Evolutionary conservation across 2,113 vertebrate species (phyloP).

Genomic region (Mirounga angustirostris): DNA sequence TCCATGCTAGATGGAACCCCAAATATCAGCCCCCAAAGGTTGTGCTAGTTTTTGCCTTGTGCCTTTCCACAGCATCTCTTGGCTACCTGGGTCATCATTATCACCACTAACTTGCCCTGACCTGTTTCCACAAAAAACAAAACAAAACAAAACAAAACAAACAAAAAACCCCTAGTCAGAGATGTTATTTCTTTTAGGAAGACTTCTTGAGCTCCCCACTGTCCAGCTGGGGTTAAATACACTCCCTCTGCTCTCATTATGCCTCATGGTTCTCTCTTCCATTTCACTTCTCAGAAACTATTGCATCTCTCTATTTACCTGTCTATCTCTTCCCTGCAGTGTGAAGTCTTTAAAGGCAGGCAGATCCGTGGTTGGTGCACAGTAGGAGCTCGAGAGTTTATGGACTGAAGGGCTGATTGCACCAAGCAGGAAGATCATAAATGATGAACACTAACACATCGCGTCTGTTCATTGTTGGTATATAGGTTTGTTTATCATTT

Average conservation of each 20-base stretch:
- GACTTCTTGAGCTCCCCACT: background rate
- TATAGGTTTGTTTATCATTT: background rate
- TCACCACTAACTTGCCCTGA: background rate
- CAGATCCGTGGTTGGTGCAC: background rate
- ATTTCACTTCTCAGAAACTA: background rate
- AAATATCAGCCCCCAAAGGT: background rate
- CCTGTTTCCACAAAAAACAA: background rate
- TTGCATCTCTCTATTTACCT: background rate
- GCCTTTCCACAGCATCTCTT: background rate
- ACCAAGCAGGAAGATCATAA: background rate
- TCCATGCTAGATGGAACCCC: background rate
- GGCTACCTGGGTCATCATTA: background rate
- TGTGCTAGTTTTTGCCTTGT: background rate
- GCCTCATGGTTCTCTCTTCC: background rate
- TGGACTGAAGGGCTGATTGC: background rate
- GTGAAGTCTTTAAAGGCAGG: background rate
- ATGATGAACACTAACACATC: background rate
- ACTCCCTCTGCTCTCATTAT: background rate
- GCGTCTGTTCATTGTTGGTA: background rate
- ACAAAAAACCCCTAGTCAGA: background rate
- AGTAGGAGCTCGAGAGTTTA: background rate
- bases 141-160: background rate
- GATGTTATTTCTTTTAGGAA: background rate
- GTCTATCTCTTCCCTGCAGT: background rate
- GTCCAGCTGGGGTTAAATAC: background rate